Conservation (phyloP, 2,888 invertebrate genomes). For the Mayetiola destructor region DNA sequence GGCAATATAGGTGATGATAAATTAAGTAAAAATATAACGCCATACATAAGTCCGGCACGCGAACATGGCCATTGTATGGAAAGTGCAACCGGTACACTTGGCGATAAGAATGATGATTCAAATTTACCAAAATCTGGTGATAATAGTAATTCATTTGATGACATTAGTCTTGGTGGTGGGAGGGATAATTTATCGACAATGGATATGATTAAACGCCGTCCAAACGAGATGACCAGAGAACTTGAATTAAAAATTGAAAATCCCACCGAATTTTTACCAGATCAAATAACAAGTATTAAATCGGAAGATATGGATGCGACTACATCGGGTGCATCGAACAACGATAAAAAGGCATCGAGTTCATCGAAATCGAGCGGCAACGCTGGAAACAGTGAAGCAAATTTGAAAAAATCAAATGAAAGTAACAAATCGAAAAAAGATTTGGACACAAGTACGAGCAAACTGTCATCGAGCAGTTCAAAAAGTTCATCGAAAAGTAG, state of each 20-base stretch:
- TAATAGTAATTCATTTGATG: neutral
- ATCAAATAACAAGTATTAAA: neutral
- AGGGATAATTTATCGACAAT: neutral
- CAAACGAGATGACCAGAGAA: neutral
- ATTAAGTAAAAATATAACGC: neutral
- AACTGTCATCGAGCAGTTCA: neutral
- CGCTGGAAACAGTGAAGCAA: too few relatives aligned
- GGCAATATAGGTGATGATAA: neutral
- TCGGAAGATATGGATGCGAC: neutral
- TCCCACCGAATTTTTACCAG: slow-evolving; percentile 2
- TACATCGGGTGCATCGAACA: neutral
- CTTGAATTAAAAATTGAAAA: slow-evolving; percentile 5
- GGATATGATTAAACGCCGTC: neutral
- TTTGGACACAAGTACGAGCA: neutral
- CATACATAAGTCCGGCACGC: neutral
- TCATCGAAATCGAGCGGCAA: neutral
- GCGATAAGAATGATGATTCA: neutral
- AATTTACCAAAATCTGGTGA: neutral
- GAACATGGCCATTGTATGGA: neutral
- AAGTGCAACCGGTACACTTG: neutral
- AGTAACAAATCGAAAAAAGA: neutral
- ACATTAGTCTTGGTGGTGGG: too few relatives aligned
- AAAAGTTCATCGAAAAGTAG: neutral
- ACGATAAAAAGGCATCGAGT: neutral
- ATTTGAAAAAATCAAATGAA: too few relatives aligned